Percentiles rank a stretch among this genome's conserved stretches.
Conservation (phyloP, 2,888 invertebrate species). For the Hypolimnas misippus region DNA sequence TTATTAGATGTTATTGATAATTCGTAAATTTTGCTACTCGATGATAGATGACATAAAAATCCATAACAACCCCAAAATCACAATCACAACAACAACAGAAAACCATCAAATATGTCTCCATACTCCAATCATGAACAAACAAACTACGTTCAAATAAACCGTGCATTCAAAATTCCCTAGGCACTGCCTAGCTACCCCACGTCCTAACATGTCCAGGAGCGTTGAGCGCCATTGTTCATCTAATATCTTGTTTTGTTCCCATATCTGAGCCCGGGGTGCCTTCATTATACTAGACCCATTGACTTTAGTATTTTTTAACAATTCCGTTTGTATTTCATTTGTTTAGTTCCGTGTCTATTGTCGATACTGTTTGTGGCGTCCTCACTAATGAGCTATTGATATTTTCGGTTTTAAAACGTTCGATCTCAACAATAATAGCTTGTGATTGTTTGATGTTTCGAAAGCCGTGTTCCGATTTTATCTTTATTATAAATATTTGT, state of each 20-base stretch:
- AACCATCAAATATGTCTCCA: neutral
- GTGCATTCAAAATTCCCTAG: slow-evolving; percentile 6
- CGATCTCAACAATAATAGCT: neutral
- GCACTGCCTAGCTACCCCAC: slow-evolving; percentile 2
- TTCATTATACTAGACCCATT: slow-evolving; percentile 42
- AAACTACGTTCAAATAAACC: slow-evolving; percentile 5
- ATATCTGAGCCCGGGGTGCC: slow-evolving; percentile 31
- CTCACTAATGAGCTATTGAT: neutral
- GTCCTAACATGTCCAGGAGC: slow-evolving; percentile 24
- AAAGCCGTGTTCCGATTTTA: neutral
- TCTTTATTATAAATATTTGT: neutral
- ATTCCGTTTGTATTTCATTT: slow-evolving; percentile 31
- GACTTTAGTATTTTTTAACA: slow-evolving; percentile 23
- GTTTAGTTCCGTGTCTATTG: slow-evolving; percentile 31
- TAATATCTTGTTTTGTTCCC: slow-evolving; percentile 42
- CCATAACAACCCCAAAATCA: neutral
- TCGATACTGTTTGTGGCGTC: slow-evolving; percentile 18
- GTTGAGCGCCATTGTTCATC: slow-evolving; percentile 38
- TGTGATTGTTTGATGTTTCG: neutral
- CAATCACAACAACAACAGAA: neutral
- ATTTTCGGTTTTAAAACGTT: neutral
- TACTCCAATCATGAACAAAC: neutral
- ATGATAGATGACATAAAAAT: too few relatives aligned
- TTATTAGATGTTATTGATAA: too few relatives aligned
- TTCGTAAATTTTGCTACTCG: too few relatives aligned